Evolutionary conservation across 2,888 invertebrate genomes (phyloP).

Genomic region (Standfussiana lucernea): DNA sequence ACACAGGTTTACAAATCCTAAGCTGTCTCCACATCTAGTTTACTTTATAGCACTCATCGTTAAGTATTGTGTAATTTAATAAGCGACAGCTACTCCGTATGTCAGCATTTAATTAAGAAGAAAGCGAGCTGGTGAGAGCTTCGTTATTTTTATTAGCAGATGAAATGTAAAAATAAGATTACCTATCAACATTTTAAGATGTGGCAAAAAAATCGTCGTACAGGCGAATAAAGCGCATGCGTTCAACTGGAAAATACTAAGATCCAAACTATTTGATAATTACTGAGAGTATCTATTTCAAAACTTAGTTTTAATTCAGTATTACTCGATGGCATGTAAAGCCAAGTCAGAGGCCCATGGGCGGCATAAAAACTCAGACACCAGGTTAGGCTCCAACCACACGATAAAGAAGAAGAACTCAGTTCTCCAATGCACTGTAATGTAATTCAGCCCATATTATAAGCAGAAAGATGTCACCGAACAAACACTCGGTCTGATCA

Average conservation of each 20-base stretch:
- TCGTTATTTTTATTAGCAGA: neutral
- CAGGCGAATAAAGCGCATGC: neutral
- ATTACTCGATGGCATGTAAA: too few species aligned
- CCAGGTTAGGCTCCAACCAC: too few species aligned
- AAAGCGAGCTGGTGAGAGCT: neutral
- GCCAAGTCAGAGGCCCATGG: too few species aligned
- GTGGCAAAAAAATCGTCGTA: neutral
- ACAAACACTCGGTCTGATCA: too few species aligned
- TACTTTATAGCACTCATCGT: slow-evolving; percentile 3
- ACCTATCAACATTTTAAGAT: neutral
- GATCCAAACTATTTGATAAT: neutral
- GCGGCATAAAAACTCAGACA: too few species aligned
- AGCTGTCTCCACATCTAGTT: neutral
- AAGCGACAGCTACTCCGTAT: neutral
- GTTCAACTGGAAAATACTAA: neutral
- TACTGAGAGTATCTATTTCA: neutral
- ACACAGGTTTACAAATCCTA: neutral
- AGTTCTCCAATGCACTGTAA: neutral
- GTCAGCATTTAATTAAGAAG: slow-evolving; percentile 1
- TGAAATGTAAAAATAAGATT: neutral
- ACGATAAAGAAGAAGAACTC: too few species aligned
- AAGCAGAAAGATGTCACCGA: neutral
- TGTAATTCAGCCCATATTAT: neutral
- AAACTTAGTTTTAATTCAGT: neutral
- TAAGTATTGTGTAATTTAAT: slow-evolving; percentile 15